Percentiles rank a stretch among this genome's conserved stretches.
phyloP scores from a whole-genome alignment of 2,888 invertebrate genomes.

The Seladonia tumulorum region DNA sequence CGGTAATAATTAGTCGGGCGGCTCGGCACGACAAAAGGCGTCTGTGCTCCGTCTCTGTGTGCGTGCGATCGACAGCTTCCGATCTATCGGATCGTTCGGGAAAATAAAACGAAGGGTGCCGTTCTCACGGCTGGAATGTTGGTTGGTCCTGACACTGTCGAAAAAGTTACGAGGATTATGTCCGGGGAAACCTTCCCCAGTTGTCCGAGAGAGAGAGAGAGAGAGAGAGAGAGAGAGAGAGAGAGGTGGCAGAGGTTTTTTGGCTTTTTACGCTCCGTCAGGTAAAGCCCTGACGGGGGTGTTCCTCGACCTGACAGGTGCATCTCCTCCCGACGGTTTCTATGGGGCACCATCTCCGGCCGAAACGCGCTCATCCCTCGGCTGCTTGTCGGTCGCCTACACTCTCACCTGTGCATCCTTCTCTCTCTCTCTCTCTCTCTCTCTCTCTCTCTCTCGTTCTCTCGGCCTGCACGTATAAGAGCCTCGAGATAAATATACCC shows the following conservation, averaged over 20 bases:
- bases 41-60: not conserved
- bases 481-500: slow-evolving; percentile 67
- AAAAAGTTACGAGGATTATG: slow-evolving; percentile 67
- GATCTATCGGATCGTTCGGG: slow-evolving; percentile 2
- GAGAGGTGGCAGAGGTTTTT: slow-evolving; percentile 68
- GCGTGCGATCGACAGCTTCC: slow-evolving; percentile 17
- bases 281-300: slow-evolving; percentile 77
- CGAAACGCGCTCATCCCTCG: slow-evolving; percentile 43
- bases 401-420: not conserved
- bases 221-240: not conserved
- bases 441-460: not conserved
- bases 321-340: slow-evolving; percentile 69
- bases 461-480: slow-evolving; percentile 12
- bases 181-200: slow-evolving; percentile 64
- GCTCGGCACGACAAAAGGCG: not conserved
- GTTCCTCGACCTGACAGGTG: slow-evolving; percentile 78
- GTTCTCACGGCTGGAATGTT: slow-evolving; percentile 60
- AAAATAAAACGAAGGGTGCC: slow-evolving; percentile 15
- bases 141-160: slow-evolving; percentile 29
- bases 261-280: slow-evolving; percentile 76
- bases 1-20: not conserved
- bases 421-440: not conserved
- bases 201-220: not conserved
- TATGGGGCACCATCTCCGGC: slow-evolving; percentile 49
- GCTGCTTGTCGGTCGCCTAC: slow-evolving; percentile 17